Conservation (phyloP, 2,797 vertebrate species). For the Picus viridis region DNA sequence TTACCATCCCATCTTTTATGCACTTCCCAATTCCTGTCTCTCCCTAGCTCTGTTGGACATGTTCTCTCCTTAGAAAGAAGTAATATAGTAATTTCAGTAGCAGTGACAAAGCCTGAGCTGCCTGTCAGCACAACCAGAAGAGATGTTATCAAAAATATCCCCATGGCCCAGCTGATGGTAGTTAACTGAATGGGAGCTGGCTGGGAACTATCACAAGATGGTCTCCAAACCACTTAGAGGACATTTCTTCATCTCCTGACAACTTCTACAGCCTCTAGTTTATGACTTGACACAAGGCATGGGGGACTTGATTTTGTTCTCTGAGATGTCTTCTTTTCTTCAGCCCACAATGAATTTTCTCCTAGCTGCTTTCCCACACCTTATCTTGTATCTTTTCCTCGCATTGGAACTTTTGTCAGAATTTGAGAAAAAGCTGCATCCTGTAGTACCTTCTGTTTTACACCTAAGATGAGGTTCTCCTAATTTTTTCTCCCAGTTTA, state of each 20-base stretch:
- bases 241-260: background rate
- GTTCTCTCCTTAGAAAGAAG: background rate
- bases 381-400: background rate
- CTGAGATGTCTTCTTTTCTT: background rate
- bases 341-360: background rate
- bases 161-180: background rate
- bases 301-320: background rate
- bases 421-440: background rate
- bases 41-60: background rate
- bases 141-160: background rate
- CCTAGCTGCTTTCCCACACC: background rate
- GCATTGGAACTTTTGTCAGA: background rate
- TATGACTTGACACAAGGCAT: background rate
- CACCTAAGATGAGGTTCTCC: background rate
- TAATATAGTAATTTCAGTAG: background rate
- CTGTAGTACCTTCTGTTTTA: background rate
- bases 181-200: background rate
- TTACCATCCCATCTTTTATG: background rate
- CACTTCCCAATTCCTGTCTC: slow-evolving; percentile 1
- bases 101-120: background rate
- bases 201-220: background rate
- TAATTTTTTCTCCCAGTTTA: background rate
- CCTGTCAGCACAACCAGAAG: background rate
- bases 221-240: background rate
- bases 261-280: background rate